A percentile compares a stretch with the other conserved stretches of the same genome.
Evolutionary conservation across 64 coral and sea anemone genomes (phyloP).

Genomic region (Orbicella faveolata): DNA sequence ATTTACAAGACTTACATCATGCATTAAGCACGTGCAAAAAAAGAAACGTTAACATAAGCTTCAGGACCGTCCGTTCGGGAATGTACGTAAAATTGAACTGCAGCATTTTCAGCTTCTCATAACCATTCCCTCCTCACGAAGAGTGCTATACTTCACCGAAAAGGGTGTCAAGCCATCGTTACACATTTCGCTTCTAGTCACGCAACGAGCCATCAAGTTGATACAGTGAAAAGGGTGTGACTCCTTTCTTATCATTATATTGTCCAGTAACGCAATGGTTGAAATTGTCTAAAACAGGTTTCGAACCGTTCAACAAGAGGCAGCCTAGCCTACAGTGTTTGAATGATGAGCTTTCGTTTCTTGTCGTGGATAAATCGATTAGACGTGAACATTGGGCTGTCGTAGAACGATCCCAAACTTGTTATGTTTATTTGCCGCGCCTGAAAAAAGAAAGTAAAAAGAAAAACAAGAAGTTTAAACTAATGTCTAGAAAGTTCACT

Average conservation of each 20-base stretch:
- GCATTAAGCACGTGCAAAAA: too few species aligned
- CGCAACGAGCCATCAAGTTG: too few species aligned
- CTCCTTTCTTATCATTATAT: background rate
- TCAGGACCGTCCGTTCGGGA: too few species aligned
- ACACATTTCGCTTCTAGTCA: too few species aligned
- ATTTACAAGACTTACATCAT: background rate
- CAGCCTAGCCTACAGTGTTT: conserved; percentile 52
- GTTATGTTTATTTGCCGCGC: conserved; percentile 89
- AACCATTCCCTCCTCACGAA: background rate
- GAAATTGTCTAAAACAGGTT: background rate
- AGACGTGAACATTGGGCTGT: conserved; percentile 75
- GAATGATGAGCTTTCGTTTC: conserved; percentile 94
- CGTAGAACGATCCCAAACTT: conserved; percentile 88
- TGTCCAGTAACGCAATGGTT: background rate
- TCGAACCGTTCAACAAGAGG: background rate
- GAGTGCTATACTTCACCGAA: too few species aligned
- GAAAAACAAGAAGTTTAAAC: background rate
- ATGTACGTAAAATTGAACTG: too few species aligned
- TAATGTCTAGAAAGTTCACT: too few species aligned
- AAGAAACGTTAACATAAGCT: too few species aligned
- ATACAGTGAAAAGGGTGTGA: background rate
- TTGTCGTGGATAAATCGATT: conserved; percentile 95
- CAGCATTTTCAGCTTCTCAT: too few species aligned
- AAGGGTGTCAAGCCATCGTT: too few species aligned
- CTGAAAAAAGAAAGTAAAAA: conserved; percentile 51